Percentiles rank a stretch among this genome's conserved stretches.
Evolutionary conservation across 2,113 vertebrate genomes (phyloP).

Genomic region (Microcebus griseorufus): DNA sequence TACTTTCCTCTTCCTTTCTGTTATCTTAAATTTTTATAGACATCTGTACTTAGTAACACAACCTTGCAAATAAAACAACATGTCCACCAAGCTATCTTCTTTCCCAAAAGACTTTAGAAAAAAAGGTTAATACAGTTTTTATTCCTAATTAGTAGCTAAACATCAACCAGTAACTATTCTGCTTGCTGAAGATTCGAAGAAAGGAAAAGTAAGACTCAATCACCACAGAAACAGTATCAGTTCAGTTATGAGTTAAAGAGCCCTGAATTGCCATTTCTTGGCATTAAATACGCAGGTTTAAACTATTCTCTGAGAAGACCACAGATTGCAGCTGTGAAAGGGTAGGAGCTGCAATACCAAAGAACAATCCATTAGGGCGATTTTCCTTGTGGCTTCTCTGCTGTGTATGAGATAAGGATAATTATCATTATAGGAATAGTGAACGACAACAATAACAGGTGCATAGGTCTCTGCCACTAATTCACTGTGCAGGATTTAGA

Average conservation of each 20-base stretch:
- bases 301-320: not conserved
- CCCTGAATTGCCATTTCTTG: rapidly evolving
- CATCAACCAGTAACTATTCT: not conserved
- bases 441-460: not conserved
- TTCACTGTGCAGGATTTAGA: not conserved
- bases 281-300: not conserved
- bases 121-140: not conserved
- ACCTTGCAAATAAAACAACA: not conserved
- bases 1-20: not conserved
- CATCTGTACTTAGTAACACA: not conserved
- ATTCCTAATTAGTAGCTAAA: not conserved
- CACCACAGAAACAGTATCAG: not conserved
- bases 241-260: not conserved
- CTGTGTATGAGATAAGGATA: not conserved
- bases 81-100: not conserved
- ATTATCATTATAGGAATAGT: not conserved
- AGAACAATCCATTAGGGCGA: not conserved
- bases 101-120: not conserved
- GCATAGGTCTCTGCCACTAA: not conserved
- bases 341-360: rapidly evolving
- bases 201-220: not conserved
- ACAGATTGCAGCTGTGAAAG: not conserved
- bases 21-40: not conserved
- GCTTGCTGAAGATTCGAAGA: not conserved
- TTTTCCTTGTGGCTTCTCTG: not conserved